phyloP scores from a whole-genome alignment of 2,888 invertebrate genomes.

The Lycia hirtaria region DNA sequence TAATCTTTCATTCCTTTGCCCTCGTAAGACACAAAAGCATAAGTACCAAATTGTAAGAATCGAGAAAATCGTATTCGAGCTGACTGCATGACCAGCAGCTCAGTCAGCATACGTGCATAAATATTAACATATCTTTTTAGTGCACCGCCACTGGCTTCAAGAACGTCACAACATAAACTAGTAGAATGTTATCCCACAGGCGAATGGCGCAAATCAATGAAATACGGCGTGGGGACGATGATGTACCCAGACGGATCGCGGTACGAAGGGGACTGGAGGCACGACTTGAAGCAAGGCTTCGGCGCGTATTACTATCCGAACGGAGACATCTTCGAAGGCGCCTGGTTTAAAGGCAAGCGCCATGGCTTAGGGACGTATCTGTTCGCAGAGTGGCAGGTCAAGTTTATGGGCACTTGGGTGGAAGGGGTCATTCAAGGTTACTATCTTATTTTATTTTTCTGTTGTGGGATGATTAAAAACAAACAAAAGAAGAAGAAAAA shows the following conservation, averaged over 20 bases:
- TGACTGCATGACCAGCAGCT: too few relatives aligned
- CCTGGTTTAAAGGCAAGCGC: slow-evolving; percentile 90
- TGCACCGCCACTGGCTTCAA: too few relatives aligned
- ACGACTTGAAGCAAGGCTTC: slow-evolving; percentile 89
- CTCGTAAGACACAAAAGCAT: too few relatives aligned
- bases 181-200: slow-evolving; percentile 51
- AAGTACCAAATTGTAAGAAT: too few relatives aligned
- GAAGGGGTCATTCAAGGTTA: slow-evolving; percentile 88
- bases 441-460: neutral
- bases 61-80: too few relatives aligned
- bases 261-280: slow-evolving; percentile 93
- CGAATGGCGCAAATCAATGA: slow-evolving; percentile 83
- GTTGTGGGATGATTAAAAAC: too few relatives aligned
- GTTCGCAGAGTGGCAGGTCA: slow-evolving; percentile 85
- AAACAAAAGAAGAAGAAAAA: too few relatives aligned
- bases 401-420: slow-evolving; percentile 91
- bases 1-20: too few relatives aligned
- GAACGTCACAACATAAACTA: neutral
- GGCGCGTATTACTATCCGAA: slow-evolving; percentile 91
- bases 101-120: too few relatives aligned
- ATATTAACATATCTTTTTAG: too few relatives aligned
- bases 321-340: slow-evolving; percentile 92
- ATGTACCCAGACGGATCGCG: slow-evolving; percentile 94
- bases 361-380: slow-evolving; percentile 93
- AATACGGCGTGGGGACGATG: slow-evolving; percentile 93